phyloP scores from a whole-genome alignment of 1,140 invertebrate species.

The Sarcophaga peregrina region DNA sequence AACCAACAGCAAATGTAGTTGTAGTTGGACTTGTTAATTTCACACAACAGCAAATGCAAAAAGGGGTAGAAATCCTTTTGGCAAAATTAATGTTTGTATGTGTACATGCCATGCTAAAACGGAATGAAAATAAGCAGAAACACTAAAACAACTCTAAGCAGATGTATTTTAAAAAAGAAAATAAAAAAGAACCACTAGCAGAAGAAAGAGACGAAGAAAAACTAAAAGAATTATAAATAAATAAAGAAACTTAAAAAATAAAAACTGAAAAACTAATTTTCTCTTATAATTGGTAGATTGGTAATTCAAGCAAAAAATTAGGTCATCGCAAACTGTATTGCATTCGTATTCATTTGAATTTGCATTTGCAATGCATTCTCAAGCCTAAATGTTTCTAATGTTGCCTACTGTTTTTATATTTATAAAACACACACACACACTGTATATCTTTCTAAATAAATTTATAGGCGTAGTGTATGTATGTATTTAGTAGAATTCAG shows the following conservation, averaged over 20 bases:
- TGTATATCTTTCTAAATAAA: background rate
- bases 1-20: background rate
- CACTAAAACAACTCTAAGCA: too few species aligned
- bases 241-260: slow-evolving; percentile 5
- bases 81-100: background rate
- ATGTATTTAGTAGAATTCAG: background rate
- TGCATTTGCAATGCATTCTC: background rate
- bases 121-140: too few species aligned
- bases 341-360: background rate
- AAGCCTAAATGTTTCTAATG: background rate
- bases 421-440: too few species aligned
- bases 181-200: background rate
- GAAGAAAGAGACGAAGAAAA: background rate
- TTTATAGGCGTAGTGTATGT: background rate
- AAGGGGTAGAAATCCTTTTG: background rate
- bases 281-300: slow-evolving; percentile 20
- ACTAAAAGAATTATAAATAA: background rate
- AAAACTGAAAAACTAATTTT: slow-evolving; percentile 14
- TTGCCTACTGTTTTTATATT: background rate
- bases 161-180: too few species aligned
- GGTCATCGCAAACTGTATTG: slow-evolving; percentile 14
- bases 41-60: background rate
- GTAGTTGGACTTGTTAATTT: background rate
- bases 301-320: slow-evolving; percentile 23
- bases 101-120: background rate